Evolutionary conservation across 2,113 vertebrate genomes (phyloP).

Genomic region (Cottus gobio): DNA sequence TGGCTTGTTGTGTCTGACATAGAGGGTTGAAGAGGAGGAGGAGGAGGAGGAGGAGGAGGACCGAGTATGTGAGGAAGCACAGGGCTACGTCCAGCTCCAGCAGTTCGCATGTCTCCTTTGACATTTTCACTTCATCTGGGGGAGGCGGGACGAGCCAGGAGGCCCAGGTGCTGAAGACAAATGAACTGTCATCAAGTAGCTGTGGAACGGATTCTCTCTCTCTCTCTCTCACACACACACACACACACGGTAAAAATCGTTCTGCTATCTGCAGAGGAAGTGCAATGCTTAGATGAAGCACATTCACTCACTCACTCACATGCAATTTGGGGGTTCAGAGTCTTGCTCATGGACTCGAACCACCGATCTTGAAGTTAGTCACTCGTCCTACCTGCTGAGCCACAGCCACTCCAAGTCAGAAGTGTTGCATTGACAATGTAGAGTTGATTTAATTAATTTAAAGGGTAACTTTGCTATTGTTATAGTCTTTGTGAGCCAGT

Average conservation of each 20-base stretch:
- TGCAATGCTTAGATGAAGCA: background rate
- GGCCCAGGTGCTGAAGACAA: slow-evolving; percentile 10
- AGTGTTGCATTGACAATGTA: background rate
- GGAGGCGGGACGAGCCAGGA: background rate
- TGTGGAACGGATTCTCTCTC: background rate
- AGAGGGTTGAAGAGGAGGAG: background rate
- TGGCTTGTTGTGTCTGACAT: background rate
- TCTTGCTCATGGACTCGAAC: background rate
- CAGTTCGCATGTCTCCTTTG: slow-evolving; percentile 6
- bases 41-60: background rate
- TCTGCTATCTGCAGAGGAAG: background rate
- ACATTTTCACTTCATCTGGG: slow-evolving; percentile 14
- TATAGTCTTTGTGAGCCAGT: background rate
- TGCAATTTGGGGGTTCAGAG: background rate
- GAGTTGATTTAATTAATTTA: background rate
- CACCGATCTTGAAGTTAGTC: background rate
- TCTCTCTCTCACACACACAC: background rate
- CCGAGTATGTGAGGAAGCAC: background rate
- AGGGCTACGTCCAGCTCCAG: background rate
- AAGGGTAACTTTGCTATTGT: background rate
- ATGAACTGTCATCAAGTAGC: slow-evolving; percentile 1
- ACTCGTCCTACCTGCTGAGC: background rate
- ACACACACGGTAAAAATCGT: background rate
- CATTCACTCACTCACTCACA: background rate
- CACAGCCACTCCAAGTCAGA: background rate